Conservation (phyloP, 2,888 invertebrate genomes). For the Pinctada fucata region DNA sequence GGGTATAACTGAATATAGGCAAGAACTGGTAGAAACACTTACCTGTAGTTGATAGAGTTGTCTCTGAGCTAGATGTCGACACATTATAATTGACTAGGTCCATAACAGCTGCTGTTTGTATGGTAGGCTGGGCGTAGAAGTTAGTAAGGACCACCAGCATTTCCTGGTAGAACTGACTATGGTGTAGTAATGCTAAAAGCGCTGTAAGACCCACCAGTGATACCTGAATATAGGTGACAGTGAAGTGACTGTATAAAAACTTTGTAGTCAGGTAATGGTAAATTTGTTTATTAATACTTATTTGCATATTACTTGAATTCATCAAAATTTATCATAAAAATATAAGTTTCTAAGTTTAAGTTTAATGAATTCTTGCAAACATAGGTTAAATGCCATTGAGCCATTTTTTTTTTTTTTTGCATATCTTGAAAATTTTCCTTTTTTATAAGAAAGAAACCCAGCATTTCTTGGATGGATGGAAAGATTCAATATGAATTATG, state of each 20-base stretch:
- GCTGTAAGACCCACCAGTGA: conserved; percentile 72
- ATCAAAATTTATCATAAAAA: background rate
- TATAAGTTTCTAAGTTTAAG: background rate
- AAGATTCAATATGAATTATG: no score
- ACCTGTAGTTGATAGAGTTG: conserved; percentile 64
- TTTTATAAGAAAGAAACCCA: no score
- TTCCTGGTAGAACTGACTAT: conserved; percentile 72
- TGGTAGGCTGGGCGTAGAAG: conserved; percentile 66
- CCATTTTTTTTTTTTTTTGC: no score
- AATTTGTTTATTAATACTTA: no score
- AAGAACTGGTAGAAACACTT: conserved; percentile 5
- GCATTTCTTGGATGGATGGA: no score
- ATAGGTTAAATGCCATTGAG: no score
- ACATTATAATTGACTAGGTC: conserved; percentile 45
- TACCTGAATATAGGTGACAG: conserved; percentile 50
- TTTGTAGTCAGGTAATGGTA: no score
- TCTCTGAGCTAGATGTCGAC: conserved; percentile 56
- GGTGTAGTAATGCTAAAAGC: conserved; percentile 70
- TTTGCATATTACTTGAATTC: no score
- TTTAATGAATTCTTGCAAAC: no score
- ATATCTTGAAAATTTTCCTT: no score
- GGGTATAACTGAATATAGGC: background rate
- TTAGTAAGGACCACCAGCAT: conserved; percentile 65
- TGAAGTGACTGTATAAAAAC: no score
- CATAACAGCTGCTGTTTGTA: conserved; percentile 63